Conservation (phyloP, 2,797 vertebrate genomes). For the Taenioides sp. region DNA sequence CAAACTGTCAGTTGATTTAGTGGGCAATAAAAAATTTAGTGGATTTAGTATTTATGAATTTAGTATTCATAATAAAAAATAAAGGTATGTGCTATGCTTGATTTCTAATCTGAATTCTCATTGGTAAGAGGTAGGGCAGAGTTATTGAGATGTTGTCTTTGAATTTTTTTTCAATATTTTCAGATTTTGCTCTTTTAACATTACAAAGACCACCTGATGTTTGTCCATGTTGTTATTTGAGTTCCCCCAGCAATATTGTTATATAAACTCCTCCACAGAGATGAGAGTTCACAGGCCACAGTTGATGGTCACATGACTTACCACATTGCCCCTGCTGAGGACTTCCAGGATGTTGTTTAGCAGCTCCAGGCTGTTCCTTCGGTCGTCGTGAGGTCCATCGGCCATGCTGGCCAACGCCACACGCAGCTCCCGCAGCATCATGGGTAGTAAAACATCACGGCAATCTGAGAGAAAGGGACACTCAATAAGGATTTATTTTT, state of each 20-base stretch:
- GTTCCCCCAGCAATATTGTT: no score
- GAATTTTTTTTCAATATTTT: background rate
- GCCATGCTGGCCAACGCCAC: slow-evolving; percentile 77
- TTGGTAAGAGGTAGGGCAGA: background rate
- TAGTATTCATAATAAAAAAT: background rate
- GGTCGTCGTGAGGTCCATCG: slow-evolving; percentile 74
- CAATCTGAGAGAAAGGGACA: slow-evolving; percentile 80
- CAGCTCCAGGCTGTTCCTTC: slow-evolving; percentile 85
- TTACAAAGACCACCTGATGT: background rate
- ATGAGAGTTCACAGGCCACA: background rate
- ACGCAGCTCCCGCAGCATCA: slow-evolving; percentile 92
- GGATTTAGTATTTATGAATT: background rate
- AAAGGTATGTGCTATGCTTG: background rate
- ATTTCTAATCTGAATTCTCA: background rate
- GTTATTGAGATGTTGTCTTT: background rate
- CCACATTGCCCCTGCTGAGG: slow-evolving; percentile 86
- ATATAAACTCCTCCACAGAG: background rate
- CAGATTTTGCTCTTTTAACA: background rate
- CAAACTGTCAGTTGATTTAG: background rate
- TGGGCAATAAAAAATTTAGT: no score
- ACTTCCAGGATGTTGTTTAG: slow-evolving; percentile 95
- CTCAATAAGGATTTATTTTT: background rate
- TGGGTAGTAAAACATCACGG: slow-evolving; percentile 91
- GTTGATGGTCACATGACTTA: slow-evolving; percentile 69
- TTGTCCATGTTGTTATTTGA: background rate